A percentile compares a stretch with the other conserved stretches of the same genome.
Evolutionary conservation across 2,888 invertebrate genomes (phyloP).

Genomic region (Hypolimnas misippus): DNA sequence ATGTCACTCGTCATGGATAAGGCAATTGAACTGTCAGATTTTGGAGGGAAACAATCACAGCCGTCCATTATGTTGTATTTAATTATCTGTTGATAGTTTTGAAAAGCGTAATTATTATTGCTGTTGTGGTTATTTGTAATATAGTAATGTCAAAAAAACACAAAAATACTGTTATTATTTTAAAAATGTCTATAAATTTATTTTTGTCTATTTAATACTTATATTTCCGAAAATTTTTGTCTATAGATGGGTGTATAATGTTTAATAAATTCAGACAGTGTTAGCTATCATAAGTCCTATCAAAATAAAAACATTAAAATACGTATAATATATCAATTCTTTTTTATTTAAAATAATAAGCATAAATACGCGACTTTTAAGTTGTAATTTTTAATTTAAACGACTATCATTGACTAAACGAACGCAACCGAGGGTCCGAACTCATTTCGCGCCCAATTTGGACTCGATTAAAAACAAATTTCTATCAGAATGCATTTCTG

Average conservation of each 20-base stretch:
- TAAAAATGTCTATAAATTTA: background rate
- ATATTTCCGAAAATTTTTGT: too few species aligned
- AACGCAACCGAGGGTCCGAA: constrained; percentile 60
- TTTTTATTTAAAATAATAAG: too few species aligned
- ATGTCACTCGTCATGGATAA: constrained; percentile 70
- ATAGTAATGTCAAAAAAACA: background rate
- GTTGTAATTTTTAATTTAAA: constrained; percentile 73
- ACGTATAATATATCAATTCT: too few species aligned
- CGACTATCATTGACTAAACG: constrained; percentile 64
- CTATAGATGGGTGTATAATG: too few species aligned
- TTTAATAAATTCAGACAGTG: too few species aligned
- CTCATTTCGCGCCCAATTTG: constrained; percentile 84
- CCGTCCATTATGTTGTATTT: constrained; percentile 37
- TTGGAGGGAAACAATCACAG: constrained; percentile 62
- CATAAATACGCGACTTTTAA: constrained; percentile 50
- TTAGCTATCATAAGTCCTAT: too few species aligned
- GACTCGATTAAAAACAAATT: constrained; percentile 82
- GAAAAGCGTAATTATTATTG: constrained; percentile 2
- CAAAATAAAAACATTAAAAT: too few species aligned
- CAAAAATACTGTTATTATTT: background rate
- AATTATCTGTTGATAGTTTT: constrained; percentile 29
- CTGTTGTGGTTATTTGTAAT: constrained; percentile 7
- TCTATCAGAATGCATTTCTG: constrained; percentile 77
- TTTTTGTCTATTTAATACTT: background rate
- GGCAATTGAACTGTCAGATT: constrained; percentile 79